These are phyloP conservation scores for Araneus ventricosus DNA, from an alignment of 1,140 invertebrate species.

Conservation along the genomic window DNA sequence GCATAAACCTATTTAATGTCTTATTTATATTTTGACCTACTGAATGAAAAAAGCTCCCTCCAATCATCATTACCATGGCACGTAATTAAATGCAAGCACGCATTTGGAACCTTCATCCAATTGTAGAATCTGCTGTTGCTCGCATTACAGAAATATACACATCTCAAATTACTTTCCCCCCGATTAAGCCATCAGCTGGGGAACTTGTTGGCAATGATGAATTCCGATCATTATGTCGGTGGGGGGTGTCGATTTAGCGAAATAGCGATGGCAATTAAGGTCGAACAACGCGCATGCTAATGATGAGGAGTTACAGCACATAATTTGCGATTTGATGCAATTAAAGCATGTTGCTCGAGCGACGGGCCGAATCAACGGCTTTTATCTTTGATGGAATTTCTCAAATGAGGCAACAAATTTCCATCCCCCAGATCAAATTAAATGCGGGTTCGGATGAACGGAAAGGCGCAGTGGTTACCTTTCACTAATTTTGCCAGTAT, in stretches of 20 bases:
- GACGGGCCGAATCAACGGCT: background rate
- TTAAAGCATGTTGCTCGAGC: constrained; percentile 53
- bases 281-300: constrained; percentile 65
- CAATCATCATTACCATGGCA: too few relatives aligned
- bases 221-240: constrained; percentile 59
- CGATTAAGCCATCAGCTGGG: constrained; percentile 35
- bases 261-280: constrained; percentile 67
- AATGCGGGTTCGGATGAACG: constrained; percentile 21
- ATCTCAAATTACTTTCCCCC: constrained; percentile 11
- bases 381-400: constrained; percentile 55
- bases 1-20: too few relatives aligned
- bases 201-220: constrained; percentile 57
- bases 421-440: constrained; percentile 43
- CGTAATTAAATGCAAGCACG: too few relatives aligned
- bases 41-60: too few relatives aligned
- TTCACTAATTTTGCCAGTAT: constrained; percentile 15
- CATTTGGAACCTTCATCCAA: background rate
- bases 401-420: constrained; percentile 63
- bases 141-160: constrained; percentile 42
- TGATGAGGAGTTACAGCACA: constrained; percentile 66
- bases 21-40: too few relatives aligned
- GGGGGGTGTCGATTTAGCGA: constrained; percentile 59
- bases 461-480: background rate
- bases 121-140: background rate
- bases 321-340: constrained; percentile 73